Base-by-base conservation (phyloP, 1,140 invertebrate species). In the Ceratina calcarata region DNA sequence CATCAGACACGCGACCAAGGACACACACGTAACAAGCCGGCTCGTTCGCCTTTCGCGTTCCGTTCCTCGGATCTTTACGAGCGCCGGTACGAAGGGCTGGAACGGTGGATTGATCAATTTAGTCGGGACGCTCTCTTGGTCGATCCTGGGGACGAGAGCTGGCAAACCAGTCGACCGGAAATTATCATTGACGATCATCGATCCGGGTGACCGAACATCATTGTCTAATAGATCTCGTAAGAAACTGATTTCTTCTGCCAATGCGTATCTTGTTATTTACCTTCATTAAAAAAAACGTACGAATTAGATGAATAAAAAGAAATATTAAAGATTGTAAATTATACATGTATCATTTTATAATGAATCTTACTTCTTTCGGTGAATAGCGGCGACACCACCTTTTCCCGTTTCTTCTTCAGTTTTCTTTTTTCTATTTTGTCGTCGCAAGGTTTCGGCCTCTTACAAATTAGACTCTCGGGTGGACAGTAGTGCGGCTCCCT, bases 141-240 rank as follows among this genome's bases (percentile, higher is more conserved):
- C 12, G 65, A 72, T 55, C 72, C 71, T 51, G 13, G 68, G 72
- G 20, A 16, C 24, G 49, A 81, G 45, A 24, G 78, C 76, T 53
- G 79, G 49, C 68, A 70, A 78, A 82, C 79, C 20, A 85, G 57
- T 62, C 84, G 61, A 58, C 66, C 22, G 58, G 22, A 69, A 74
- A 85, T 70, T 45, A 70, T 71, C 67, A 13, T 85, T 75, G 27
- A 64, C 60, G 37, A 53, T 12, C 67, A 84, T 84, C 78, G 83
- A 85, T 81, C 78, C 73, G 58, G 73, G 69, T 72, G 69, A 80
- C 67, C 71, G 57, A 80, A 80, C 51, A 55, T 81, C 55, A 77
- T 62, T 65, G 64, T 81, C 51, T 77, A 22, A 78, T 60, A 85
- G 78, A 84, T 75, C 67, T 74, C 84, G 79, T 55, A 51, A 55